A percentile compares a stretch with the other conserved stretches of the same genome.
Conservation (phyloP, 2,888 invertebrate genomes). For the Panopea generosa region DNA sequence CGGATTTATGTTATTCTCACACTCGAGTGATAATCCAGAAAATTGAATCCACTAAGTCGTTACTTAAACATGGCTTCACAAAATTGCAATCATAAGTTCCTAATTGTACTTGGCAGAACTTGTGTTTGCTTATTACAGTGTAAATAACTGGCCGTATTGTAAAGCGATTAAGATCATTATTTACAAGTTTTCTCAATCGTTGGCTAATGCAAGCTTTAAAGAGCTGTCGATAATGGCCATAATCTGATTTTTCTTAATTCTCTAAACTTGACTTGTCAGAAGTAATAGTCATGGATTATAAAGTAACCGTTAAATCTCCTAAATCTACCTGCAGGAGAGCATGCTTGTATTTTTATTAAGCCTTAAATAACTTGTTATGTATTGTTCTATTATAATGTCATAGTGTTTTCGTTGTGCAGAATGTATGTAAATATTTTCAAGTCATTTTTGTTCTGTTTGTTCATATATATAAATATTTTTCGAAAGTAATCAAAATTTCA, state of each 20-base stretch:
- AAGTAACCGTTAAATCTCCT: too few relatives aligned
- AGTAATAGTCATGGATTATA: too few relatives aligned
- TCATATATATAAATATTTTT: too few relatives aligned
- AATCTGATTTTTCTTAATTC: constrained; percentile 10
- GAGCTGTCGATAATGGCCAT: constrained; percentile 29
- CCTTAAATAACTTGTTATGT: too few relatives aligned
- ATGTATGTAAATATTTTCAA: too few relatives aligned
- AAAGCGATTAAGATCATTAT: constrained; percentile 22
- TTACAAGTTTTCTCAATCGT: constrained; percentile 13
- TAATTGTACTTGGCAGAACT: constrained; percentile 49
- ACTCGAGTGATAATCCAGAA: background rate
- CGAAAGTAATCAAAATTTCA: too few relatives aligned
- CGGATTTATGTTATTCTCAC: background rate
- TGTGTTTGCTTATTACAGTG: constrained; percentile 8
- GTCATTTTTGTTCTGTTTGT: too few relatives aligned
- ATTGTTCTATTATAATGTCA: too few relatives aligned
- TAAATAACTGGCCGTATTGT: constrained; percentile 11
- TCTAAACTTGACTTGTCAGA: background rate
- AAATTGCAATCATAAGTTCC: constrained; percentile 48
- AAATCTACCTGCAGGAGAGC: too few relatives aligned
- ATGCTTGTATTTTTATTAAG: too few relatives aligned
- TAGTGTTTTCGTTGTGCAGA: too few relatives aligned
- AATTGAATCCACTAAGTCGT: constrained; percentile 28
- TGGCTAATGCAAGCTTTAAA: constrained; percentile 7
- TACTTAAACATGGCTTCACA: constrained; percentile 12